Percentiles rank a stretch among this genome's conserved stretches.
Evolutionary conservation across 2,113 vertebrate genomes (phyloP).

Genomic region (Hyla sarda): DNA sequence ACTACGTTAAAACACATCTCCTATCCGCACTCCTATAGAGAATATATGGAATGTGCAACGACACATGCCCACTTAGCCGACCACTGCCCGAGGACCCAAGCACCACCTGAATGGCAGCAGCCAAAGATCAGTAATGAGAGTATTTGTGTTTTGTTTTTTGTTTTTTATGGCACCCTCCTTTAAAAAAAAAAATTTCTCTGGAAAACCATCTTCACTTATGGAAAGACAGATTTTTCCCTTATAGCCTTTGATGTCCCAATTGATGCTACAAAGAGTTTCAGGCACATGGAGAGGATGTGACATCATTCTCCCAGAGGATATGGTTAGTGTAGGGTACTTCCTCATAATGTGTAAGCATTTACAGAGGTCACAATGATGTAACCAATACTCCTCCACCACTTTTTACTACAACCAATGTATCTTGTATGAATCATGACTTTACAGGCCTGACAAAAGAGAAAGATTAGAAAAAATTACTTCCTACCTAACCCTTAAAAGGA

Average conservation of each 20-base stretch:
- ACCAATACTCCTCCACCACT: not conserved
- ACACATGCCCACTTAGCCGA: no score
- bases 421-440: not conserved
- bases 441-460: not conserved
- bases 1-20: no score
- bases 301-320: not conserved
- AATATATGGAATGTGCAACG: no score
- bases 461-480: not conserved
- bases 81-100: no score
- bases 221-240: not conserved
- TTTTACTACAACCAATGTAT: not conserved
- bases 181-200: no score
- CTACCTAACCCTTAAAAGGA: not conserved
- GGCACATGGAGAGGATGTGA: slow-evolving; percentile 3
- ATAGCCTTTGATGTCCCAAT: not conserved
- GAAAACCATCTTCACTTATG: not conserved
- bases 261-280: not conserved
- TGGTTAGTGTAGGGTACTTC: not conserved
- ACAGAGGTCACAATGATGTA: not conserved
- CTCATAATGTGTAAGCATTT: not conserved
- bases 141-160: no score
- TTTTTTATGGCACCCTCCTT: no score
- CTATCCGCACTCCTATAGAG: no score
- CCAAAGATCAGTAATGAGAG: no score
- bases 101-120: no score